Evolutionary conservation across 1,140 invertebrate genomes (phyloP), one percentile per base, ranked within the genome.

Genomic region (Matsumurasca onukii): DNA sequence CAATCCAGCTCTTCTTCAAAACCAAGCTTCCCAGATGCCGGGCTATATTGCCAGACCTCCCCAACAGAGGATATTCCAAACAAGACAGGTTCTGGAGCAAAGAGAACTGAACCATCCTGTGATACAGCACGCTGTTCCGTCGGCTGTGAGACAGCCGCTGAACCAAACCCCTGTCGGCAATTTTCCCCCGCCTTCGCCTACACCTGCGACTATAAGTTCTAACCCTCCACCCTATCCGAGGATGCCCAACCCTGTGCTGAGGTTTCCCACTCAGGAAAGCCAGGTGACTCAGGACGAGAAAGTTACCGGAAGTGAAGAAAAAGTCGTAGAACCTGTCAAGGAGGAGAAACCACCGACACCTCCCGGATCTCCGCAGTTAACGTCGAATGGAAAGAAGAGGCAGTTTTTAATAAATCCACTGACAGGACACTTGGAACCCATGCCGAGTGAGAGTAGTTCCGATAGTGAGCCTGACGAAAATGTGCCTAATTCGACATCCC

Each of bases 391-490:
- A 0, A 86, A 88, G 73, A 83, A 86, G 66, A 82, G 87, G 55
- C 88, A 91, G 75, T 91, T 91, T 81, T 85, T 95, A 1, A 92
- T 95, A 31, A 96, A 95, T 82, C 93, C 93, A 2, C 83, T 93
- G 70, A 94, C 93, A 3, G 93, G 93, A 15, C 87, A 91, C 72
- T 78, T 96, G 73, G 93, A 95, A 77, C 90, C 90, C 0, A 88
- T 91, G 84, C 85, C 86, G 2, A 89, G 85, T 71, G 89, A 91
- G 70, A 85, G 84, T 55, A 81, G 80, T 70, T 83, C 82, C 17
- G 78, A 79, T 24, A 75, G 68, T 74, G 80, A 79, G 68, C 72
- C 76, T n/a, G 77, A 80, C 30, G 75, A 74, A 30, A 59, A 59
- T 51, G 57, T 68, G 39, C 64, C 70, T 12, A 71, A 71, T 61